A percentile compares a stretch with the other conserved stretches of the same genome.
phyloP scores from a whole-genome alignment of 2,113 vertebrate genomes.

The Artemisiospiza belli region DNA sequence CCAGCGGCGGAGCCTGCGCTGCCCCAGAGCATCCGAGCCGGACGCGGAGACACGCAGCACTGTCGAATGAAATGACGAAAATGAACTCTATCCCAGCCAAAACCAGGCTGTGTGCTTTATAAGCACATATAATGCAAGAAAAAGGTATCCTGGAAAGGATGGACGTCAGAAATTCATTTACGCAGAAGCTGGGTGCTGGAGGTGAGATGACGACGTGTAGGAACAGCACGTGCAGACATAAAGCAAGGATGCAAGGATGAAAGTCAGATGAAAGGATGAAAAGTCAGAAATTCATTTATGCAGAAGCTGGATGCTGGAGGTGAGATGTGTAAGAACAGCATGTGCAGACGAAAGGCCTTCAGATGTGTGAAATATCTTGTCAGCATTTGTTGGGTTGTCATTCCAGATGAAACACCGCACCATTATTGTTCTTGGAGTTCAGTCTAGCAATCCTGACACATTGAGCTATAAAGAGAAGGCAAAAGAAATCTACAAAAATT shows the following conservation, averaged over 20 bases:
- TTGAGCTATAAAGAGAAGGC: background rate
- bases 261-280: background rate
- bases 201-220: rapidly evolving
- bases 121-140: background rate
- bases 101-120: background rate
- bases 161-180: background rate
- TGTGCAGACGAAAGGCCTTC: rapidly evolving
- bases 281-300: background rate
- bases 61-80: background rate
- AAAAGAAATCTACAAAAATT: background rate
- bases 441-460: rapidly evolving
- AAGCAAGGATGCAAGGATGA: background rate
- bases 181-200: background rate
- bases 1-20: rapidly evolving
- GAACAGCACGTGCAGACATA: rapidly evolving
- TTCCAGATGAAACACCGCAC: rapidly evolving
- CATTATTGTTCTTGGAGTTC: background rate
- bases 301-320: background rate
- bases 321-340: rapidly evolving
- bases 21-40: rapidly evolving
- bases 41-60: background rate
- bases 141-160: background rate
- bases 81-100: background rate
- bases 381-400: background rate
- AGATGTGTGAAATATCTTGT: background rate